Evolutionary conservation across 2,888 invertebrate genomes (phyloP).

Genomic region (Limnephilus lunatus): DNA sequence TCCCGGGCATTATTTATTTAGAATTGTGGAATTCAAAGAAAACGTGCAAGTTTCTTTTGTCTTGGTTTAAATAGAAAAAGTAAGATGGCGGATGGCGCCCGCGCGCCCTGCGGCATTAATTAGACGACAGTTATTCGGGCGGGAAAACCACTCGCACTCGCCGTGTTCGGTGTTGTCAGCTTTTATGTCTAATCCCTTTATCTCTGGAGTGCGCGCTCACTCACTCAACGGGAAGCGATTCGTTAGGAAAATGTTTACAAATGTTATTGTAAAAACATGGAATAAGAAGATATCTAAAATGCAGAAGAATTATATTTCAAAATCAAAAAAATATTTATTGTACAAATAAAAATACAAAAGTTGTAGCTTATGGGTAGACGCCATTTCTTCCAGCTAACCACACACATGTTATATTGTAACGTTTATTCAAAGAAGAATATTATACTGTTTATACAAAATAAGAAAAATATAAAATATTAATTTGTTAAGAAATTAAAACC

Average conservation of each 20-base stretch:
- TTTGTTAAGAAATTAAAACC: too few relatives aligned
- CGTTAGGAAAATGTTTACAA: neutral
- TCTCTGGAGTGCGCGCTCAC: conserved; percentile 31
- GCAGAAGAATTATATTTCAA: neutral
- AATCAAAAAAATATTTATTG: too few relatives aligned
- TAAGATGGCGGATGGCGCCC: conserved; percentile 48
- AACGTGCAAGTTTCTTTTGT: conserved; percentile 19
- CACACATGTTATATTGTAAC: too few relatives aligned
- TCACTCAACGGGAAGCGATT: neutral
- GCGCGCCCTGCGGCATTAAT: conserved; percentile 76
- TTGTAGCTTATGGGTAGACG: too few relatives aligned
- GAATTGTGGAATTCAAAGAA: neutral
- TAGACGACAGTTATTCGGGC: conserved; percentile 69
- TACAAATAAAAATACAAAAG: too few relatives aligned
- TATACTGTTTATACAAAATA: too few relatives aligned
- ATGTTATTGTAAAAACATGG: neutral
- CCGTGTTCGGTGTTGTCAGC: conserved; percentile 51
- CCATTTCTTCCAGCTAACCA: too few relatives aligned
- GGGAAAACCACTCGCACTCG: conserved; percentile 49
- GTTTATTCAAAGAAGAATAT: too few relatives aligned
- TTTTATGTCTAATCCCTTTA: conserved; percentile 48
- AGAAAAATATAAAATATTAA: too few relatives aligned
- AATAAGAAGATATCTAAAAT: neutral
- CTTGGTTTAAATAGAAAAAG: conserved; percentile 40
- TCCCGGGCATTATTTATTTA: neutral